Conservation (phyloP, 2,888 invertebrate species). For the Antheraea assamensis region DNA sequence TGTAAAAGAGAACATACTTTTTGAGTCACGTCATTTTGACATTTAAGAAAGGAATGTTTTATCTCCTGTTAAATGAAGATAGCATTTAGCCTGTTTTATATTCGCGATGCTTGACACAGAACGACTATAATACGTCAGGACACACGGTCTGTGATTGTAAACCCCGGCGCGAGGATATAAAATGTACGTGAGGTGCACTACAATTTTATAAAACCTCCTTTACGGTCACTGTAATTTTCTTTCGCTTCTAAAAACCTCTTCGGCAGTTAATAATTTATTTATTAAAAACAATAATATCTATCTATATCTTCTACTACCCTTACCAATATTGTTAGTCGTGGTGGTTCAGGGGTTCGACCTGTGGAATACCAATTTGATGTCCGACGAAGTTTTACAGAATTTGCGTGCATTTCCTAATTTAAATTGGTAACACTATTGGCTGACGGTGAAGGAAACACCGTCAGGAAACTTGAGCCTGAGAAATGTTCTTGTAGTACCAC, state of each 20-base stretch:
- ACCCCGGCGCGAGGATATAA: conserved; percentile 55
- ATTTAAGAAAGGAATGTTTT: neutral
- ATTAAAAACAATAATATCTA: no score
- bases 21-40: neutral
- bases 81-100: neutral
- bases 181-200: conserved; percentile 54
- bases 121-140: conserved; percentile 41
- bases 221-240: neutral
- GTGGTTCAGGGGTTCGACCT: no score
- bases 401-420: no score
- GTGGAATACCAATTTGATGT: no score
- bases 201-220: conserved; percentile 31
- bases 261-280: no score
- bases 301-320: no score
- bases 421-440: no score
- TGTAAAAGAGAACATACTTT: neutral
- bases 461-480: no score
- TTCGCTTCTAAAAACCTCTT: neutral
- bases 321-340: no score
- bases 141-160: conserved; percentile 50
- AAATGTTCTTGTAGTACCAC: no score
- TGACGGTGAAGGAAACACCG: no score
- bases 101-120: conserved; percentile 29
- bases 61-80: neutral
- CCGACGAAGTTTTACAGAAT: no score